Percentiles rank a stretch among this genome's conserved stretches.
These are phyloP conservation scores for Prosopocoilus inquinatus DNA, from an alignment of 2,888 invertebrate species.

Conservation along the genomic window DNA sequence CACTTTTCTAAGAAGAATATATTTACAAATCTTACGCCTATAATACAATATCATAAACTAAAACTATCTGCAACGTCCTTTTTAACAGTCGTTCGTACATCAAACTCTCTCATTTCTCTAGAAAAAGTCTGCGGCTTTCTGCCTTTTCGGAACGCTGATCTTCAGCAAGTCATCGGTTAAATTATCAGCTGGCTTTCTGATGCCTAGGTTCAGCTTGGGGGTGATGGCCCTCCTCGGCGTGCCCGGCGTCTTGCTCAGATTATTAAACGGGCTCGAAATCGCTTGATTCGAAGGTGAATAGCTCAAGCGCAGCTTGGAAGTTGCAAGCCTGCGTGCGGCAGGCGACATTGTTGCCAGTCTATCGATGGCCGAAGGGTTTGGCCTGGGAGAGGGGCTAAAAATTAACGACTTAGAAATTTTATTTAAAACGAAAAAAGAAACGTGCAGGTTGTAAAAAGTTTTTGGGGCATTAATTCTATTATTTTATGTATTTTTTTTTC, in stretches of 20 bases:
- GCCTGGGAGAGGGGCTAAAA: constrained; percentile 57
- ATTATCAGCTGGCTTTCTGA: constrained; percentile 50
- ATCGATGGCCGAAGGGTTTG: constrained; percentile 65
- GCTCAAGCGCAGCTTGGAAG: constrained; percentile 56
- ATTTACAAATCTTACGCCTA: too few species aligned
- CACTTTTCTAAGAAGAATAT: too few species aligned
- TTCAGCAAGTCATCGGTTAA: constrained; percentile 85
- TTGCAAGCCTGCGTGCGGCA: constrained; percentile 86
- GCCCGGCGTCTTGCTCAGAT: constrained; percentile 35
- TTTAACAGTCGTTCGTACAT: too few species aligned
- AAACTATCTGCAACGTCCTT: too few species aligned
- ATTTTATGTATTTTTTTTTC: too few species aligned
- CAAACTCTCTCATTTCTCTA: constrained; percentile 25
- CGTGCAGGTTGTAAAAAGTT: too few species aligned
- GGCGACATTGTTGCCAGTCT: constrained; percentile 91
- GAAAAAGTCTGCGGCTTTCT: constrained; percentile 83
- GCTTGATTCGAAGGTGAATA: constrained; percentile 48
- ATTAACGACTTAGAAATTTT: constrained; percentile 10
- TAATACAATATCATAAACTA: too few species aligned
- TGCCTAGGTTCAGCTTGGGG: constrained; percentile 52
- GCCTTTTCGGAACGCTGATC: constrained; percentile 69
- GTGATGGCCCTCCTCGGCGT: constrained; percentile 45
- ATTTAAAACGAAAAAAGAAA: neutral
- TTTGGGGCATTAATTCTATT: too few species aligned
- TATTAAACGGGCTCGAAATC: constrained; percentile 50